These are phyloP conservation scores for Folsomia manolachei DNA, from an alignment of 2,888 invertebrate species.

Conservation along the genomic window DNA sequence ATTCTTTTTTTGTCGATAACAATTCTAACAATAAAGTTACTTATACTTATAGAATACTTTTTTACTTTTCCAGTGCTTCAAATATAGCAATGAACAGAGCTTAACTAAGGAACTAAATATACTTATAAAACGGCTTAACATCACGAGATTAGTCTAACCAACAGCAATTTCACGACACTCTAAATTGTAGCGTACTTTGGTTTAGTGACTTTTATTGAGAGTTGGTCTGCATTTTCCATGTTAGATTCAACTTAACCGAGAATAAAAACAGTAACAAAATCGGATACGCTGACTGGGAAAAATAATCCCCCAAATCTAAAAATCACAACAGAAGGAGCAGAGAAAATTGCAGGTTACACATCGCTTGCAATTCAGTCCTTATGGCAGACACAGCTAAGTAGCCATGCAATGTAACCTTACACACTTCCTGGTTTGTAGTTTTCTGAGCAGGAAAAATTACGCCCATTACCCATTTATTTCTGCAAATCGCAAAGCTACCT, in stretches of 20 bases:
- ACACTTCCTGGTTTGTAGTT: background rate
- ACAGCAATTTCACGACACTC: background rate
- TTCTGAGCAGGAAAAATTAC: background rate
- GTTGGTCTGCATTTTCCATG: background rate
- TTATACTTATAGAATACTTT: too few relatives aligned
- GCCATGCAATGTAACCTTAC: background rate
- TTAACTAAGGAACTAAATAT: too few relatives aligned
- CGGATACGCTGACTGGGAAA: background rate
- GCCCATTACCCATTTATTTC: constrained; percentile 4
- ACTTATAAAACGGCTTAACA: too few relatives aligned
- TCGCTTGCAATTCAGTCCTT: background rate
- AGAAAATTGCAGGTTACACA: constrained; percentile 6
- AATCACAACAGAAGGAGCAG: background rate
- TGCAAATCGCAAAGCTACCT: background rate
- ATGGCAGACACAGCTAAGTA: background rate
- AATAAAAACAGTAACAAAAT: too few relatives aligned
- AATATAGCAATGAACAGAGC: too few relatives aligned
- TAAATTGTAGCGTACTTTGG: background rate
- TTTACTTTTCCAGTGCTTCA: too few relatives aligned
- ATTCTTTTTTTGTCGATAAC: too few relatives aligned
- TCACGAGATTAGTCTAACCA: too few relatives aligned
- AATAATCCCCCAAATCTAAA: background rate
- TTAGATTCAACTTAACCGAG: too few relatives aligned
- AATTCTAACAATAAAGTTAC: too few relatives aligned
- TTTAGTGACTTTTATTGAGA: background rate